These are phyloP conservation scores for Ditula angustiorana DNA, from an alignment of 2,888 invertebrate species.

Conservation along the genomic window DNA sequence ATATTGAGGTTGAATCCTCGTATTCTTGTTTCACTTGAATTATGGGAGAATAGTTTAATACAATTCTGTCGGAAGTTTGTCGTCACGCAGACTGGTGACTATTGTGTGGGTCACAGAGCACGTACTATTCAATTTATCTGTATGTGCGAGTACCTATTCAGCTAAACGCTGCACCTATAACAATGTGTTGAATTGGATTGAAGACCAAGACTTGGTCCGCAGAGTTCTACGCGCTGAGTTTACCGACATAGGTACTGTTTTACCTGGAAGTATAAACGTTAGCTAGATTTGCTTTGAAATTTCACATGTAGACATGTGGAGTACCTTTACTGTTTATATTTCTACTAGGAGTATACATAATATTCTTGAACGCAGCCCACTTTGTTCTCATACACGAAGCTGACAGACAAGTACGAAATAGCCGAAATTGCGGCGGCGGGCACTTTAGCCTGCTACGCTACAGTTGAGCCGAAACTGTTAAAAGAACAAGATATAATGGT, in stretches of 20 bases:
- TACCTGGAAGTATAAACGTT: not conserved
- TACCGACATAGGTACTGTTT: not conserved
- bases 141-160: not conserved
- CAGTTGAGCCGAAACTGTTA: conserved; percentile 15
- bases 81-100: conserved; percentile 37
- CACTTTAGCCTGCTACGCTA: conserved; percentile 25
- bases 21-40: conserved; percentile 78
- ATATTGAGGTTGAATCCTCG: conserved; percentile 81
- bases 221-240: not conserved
- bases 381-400: conserved; percentile 9
- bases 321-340: not conserved
- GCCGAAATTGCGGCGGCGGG: conserved; percentile 27
- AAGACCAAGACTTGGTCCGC: not conserved
- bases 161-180: not conserved
- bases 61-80: conserved; percentile 59
- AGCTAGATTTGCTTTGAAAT: conserved; percentile 7
- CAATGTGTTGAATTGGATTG: conserved; percentile 2
- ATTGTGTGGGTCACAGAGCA: conserved; percentile 21
- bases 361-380: conserved; percentile 17
- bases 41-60: conserved; percentile 73
- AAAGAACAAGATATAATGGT: conserved; percentile 11
- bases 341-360: conserved; percentile 11
- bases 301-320: not conserved
- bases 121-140: not conserved
- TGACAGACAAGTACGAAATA: conserved; percentile 13